phyloP scores from a whole-genome alignment of 2,113 vertebrate species.

The Amazona vittata region DNA sequence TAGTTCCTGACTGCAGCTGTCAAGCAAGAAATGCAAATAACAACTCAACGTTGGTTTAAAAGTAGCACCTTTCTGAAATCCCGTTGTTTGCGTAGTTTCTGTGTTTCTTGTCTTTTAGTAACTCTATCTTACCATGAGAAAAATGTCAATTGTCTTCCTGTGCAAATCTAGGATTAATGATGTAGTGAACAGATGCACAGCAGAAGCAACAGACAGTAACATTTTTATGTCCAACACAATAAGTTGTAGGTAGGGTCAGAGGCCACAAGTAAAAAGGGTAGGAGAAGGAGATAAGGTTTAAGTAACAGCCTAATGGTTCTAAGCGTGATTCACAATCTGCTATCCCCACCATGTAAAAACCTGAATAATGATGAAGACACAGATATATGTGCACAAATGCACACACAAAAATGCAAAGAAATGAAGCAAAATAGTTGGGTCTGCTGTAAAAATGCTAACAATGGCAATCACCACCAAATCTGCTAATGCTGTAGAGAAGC shows the following conservation, averaged over 20 bases:
- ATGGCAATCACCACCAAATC: background rate
- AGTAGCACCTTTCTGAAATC: conserved; percentile 10
- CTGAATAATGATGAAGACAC: background rate
- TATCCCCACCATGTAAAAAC: background rate
- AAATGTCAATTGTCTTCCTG: conserved; percentile 26
- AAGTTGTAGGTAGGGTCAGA: background rate
- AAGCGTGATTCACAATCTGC: background rate
- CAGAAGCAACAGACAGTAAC: background rate
- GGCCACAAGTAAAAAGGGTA: background rate
- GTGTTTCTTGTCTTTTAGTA: conserved; percentile 21
- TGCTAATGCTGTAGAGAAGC: background rate
- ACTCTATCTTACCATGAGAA: background rate
- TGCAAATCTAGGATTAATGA: conserved; percentile 23
- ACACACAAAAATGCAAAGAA: background rate
- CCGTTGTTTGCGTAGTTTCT: background rate
- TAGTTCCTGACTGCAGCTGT: background rate
- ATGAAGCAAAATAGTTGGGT: background rate
- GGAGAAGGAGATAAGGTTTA: background rate
- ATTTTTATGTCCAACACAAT: background rate
- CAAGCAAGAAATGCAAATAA: conserved; percentile 24
- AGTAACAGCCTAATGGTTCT: background rate
- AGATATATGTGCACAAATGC: fast-evolving
- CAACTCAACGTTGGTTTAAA: background rate
- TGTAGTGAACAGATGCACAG: conserved; percentile 9
- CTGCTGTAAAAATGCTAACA: background rate